These are phyloP conservation scores for Stenichneumon culpator DNA, from an alignment of 2,888 invertebrate species.

Conservation along the genomic window DNA sequence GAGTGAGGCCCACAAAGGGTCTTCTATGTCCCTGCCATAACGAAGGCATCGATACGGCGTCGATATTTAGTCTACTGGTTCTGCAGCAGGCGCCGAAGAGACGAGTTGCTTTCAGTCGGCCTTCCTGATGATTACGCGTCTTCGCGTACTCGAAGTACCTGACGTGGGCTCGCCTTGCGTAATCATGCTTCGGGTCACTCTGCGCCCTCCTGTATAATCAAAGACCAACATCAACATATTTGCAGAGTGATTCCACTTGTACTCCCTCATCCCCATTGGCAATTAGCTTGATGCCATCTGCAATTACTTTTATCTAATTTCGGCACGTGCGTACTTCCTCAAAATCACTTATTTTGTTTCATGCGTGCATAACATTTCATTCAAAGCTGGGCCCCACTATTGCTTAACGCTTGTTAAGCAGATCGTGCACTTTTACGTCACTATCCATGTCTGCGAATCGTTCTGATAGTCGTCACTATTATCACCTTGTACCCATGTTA, in stretches of 20 bases:
- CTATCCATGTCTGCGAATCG: background rate
- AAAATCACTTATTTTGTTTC: background rate
- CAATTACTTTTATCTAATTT: no score
- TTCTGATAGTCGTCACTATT: background rate
- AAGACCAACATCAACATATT: conserved; percentile 14
- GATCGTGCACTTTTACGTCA: background rate
- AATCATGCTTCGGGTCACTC: conserved; percentile 13
- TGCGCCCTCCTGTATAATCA: conserved; percentile 9
- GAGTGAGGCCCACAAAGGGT: no score
- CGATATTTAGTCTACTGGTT: no score
- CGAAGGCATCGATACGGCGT: no score
- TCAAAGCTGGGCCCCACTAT: background rate
- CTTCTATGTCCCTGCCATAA: no score
- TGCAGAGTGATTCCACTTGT: background rate
- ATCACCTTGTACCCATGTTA: background rate
- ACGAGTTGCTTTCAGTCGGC: no score
- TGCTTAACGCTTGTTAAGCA: background rate
- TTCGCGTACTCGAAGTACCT: background rate
- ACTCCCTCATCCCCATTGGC: background rate
- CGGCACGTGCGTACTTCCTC: background rate
- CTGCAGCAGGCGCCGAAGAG: no score
- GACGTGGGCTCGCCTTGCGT: background rate
- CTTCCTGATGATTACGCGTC: background rate
- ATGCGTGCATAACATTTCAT: background rate
- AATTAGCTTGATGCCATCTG: background rate